These are phyloP conservation scores for Brachyptera risi DNA, from an alignment of 2,888 invertebrate species.

Conservation along the genomic window DNA sequence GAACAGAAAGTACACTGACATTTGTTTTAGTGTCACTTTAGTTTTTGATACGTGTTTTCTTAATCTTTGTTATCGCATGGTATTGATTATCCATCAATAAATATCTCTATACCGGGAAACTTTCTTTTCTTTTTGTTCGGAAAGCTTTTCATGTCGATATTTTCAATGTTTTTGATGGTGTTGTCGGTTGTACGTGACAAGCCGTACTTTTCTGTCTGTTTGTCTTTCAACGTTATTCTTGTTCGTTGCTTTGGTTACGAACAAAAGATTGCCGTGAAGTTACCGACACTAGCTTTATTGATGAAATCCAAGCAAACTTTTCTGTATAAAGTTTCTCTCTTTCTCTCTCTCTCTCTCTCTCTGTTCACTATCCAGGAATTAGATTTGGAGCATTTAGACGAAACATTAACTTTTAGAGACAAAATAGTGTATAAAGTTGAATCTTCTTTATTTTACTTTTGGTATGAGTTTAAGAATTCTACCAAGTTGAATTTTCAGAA, in stretches of 20 bases:
- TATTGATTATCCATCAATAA: slow-evolving; percentile 1
- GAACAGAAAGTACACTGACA: background rate
- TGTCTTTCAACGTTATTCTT: background rate
- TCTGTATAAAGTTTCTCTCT: too few relatives aligned
- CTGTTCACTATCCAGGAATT: too few relatives aligned
- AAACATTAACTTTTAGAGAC: too few relatives aligned
- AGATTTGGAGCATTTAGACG: too few relatives aligned
- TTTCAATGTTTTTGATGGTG: background rate
- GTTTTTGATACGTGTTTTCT: background rate
- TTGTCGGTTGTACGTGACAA: background rate
- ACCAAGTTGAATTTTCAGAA: too few relatives aligned
- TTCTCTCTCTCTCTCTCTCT: too few relatives aligned
- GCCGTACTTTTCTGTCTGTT: background rate
- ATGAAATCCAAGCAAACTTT: too few relatives aligned
- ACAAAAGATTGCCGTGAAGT: background rate
- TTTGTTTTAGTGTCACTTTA: background rate
- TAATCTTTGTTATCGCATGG: background rate
- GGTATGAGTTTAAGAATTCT: too few relatives aligned
- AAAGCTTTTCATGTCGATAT: background rate
- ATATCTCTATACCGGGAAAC: background rate
- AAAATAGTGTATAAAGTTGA: too few relatives aligned
- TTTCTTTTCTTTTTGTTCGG: background rate
- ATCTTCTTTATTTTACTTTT: too few relatives aligned
- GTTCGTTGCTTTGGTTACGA: background rate
- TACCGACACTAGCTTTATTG: background rate